These are phyloP conservation scores for Drosophila monieri DNA, from an alignment of 2,888 invertebrate genomes.

Conservation along the genomic window DNA sequence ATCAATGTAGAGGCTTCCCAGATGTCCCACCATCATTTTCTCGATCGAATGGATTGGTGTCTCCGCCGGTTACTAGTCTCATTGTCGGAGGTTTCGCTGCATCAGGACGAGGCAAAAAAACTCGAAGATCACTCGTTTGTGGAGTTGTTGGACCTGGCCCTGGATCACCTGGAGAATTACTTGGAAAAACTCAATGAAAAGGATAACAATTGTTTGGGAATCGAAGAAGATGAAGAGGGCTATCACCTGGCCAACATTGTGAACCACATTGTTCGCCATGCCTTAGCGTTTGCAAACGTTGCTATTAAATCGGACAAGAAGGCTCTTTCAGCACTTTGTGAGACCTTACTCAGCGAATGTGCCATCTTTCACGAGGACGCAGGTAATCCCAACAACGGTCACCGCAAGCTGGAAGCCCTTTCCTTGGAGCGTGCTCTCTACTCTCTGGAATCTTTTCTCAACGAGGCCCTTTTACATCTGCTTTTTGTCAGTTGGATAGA, in stretches of 20 bases:
- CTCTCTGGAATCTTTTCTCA: constrained; percentile 79
- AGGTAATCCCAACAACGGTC: constrained; percentile 56
- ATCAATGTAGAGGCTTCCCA: constrained; percentile 66
- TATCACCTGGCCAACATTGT: constrained; percentile 69
- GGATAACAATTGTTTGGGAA: neutral
- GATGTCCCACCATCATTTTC: constrained; percentile 76
- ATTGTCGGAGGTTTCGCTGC: constrained; percentile 26
- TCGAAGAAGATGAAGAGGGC: constrained; percentile 33
- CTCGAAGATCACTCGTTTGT: constrained; percentile 76
- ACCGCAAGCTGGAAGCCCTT: constrained; percentile 79
- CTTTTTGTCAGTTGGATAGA: constrained; percentile 76
- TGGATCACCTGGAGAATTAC: constrained; percentile 73
- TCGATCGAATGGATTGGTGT: constrained; percentile 82
- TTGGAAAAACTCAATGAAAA: constrained; percentile 53
- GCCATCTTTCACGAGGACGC: constrained; percentile 77
- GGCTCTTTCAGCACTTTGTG: constrained; percentile 78
- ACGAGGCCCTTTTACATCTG: constrained; percentile 79
- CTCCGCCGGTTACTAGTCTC: constrained; percentile 68
- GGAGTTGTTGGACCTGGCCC: constrained; percentile 74
- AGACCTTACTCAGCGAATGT: constrained; percentile 78
- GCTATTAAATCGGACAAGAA: constrained; percentile 77
- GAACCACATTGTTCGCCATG: constrained; percentile 76
- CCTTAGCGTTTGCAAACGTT: constrained; percentile 82
- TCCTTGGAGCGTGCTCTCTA: constrained; percentile 79
- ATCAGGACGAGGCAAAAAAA: constrained; percentile 17